Base-by-base conservation (phyloP, 2,113 vertebrate genomes). In the Maccullochella peelii region DNA sequence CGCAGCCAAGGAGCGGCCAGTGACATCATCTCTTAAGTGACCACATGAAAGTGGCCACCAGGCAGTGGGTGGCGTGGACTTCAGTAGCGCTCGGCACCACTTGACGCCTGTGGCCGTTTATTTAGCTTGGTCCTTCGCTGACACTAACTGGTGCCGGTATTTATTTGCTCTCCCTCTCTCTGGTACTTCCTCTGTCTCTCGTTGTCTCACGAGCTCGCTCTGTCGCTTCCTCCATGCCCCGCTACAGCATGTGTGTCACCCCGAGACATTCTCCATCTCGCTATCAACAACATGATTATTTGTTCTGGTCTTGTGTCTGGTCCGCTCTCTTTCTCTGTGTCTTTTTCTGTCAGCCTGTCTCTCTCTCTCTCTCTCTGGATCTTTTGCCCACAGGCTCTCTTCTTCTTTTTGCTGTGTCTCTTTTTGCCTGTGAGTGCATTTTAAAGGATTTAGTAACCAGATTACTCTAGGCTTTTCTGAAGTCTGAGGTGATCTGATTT, bases 21-120 rank as follows among this genome's bases (percentile, higher is more conserved):
- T 93, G 92, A 94, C 91, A 93, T 92, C 92, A 93, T 83, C 79
- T 47, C 67, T 65, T 63, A 54, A 83, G 84, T 82, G 92, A 88
- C 91, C 92, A 93, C 92, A 90, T 93, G 85, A 92, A 90, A 92
- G 86, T 69, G 67, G 62, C 82, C 84, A 71, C 65, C 66, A 80
- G 83, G 88, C 86, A 23, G 86, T 86, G 90, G 92, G 90, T 87
- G 89, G 90, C 0, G 75, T 38, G 80, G 93, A 86, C 88, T 86
- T 88, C 82, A 90, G 89, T 90, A 88, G 86, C 63, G 25, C 82
- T 74, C 16, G 36, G 86, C 89, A 65, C 90, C 84, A 80, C 90
- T 91, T 76, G 82, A 92, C 83, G 90, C 88, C 90, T 87, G 78
- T 44, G 70, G 78, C 47, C 40, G 83, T 92, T 93, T 93, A 90